Evolutionary conservation across 2,888 invertebrate species (phyloP).

Genomic region (Rhingia campestris): DNA sequence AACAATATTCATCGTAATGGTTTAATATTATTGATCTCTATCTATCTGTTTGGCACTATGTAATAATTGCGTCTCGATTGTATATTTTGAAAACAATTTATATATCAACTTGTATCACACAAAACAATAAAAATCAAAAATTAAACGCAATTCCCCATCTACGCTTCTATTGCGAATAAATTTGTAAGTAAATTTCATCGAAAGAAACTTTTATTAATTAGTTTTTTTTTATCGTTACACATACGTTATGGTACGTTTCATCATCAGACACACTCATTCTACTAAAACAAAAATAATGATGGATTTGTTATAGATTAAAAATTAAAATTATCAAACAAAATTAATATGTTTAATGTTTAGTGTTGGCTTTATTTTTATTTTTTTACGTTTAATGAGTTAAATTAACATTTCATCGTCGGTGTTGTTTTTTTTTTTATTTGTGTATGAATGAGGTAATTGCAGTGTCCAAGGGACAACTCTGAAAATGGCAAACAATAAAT

Average conservation of each 20-base stretch:
- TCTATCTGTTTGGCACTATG: constrained; percentile 68
- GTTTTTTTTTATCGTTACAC: constrained; percentile 50
- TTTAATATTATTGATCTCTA: constrained; percentile 65
- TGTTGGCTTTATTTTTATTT: constrained; percentile 60
- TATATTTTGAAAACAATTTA: constrained; percentile 57
- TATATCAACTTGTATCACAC: constrained; percentile 52
- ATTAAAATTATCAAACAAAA: not conserved
- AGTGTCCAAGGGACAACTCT: no score
- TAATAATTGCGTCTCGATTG: constrained; percentile 68
- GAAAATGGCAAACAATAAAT: not conserved
- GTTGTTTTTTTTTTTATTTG: not conserved
- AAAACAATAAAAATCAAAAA: constrained; percentile 34
- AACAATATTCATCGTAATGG: constrained; percentile 64
- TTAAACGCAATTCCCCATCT: constrained; percentile 71
- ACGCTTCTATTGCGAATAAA: constrained; percentile 74
- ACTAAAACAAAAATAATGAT: constrained; percentile 22
- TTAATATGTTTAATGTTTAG: constrained; percentile 41
- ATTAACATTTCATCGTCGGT: constrained; percentile 63
- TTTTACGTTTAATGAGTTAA: constrained; percentile 46
- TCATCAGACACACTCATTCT: constrained; percentile 53
- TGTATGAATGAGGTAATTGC: not conserved
- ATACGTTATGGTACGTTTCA: constrained; percentile 43
- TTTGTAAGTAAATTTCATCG: constrained; percentile 80
- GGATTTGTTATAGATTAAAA: constrained; percentile 4
- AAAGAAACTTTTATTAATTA: constrained; percentile 60